Evolutionary conservation across 1,140 invertebrate species (phyloP), one percentile per base, ranked within the genome.

Genomic region (Leptoteleia sp.): DNA sequence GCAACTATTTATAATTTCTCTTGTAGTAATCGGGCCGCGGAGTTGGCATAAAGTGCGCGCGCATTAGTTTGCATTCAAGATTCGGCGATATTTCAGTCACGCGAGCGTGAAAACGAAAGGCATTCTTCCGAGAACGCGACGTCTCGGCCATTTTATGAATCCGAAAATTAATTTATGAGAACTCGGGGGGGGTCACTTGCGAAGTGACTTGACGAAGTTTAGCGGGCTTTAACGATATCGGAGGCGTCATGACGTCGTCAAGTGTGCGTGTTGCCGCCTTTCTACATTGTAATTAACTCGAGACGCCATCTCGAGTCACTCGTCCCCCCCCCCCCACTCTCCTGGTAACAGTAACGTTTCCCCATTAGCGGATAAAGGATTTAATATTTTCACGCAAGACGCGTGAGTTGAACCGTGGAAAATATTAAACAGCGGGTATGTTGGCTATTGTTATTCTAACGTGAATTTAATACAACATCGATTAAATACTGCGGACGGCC

Each of bases 81-180:
- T 37, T 12, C 12, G 40, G 55, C 50, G 50, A 67, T 67, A 67
- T 67, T 55, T 47, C 13, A 67, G 62, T 67, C 62, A 67, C 62
- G 62, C 62, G 40, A 67, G n/a, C 0, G 35, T 6, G 22, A 27
- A 40, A 37, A 27, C 37, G 54, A 31, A 59, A 45, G 15, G 54
- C 27, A 16, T 27, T 43, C 33, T 59, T 25, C 25, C 27, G 13
- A 11, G 33, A 8, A 8, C 16, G 43, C 12, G 19, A 50, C 19
- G 47, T 31, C 54, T 48, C 1, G 25, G 25, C 19, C 37, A 40
- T 48, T 64, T 48, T 64, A 64, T 50, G 59, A 50, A 38, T 50
- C 17, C 16, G 29, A 9, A 40, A 50, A 37, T 40, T 64, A 64
- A 65, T 52, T 52, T 65, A 65, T 54, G 48, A 22, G 3, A 4